phyloP scores from a whole-genome alignment of 2,797 vertebrate species.

The Coregonus ussuriensis region DNA sequence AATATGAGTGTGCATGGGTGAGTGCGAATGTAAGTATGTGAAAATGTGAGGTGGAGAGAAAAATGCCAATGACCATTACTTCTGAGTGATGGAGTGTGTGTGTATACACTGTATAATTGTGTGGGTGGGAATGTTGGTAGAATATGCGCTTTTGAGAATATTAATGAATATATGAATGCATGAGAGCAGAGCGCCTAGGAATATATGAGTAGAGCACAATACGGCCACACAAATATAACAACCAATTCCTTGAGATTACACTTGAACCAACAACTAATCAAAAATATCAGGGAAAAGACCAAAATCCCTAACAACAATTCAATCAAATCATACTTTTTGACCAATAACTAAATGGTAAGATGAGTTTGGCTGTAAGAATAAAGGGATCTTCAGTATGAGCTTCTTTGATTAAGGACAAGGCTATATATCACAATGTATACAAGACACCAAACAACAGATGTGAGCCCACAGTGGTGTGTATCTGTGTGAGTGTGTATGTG shows the following conservation, averaged over 20 bases:
- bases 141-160: neutral
- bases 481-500: constrained; percentile 28
- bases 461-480: neutral
- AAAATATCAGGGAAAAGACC: neutral
- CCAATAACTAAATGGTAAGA: neutral
- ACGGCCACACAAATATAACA: neutral
- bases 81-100: neutral
- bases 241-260: neutral
- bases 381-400: neutral
- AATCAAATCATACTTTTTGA: neutral
- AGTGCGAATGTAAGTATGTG: constrained; percentile 26
- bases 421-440: neutral
- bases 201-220: neutral
- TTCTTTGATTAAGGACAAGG: neutral
- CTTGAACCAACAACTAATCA: neutral
- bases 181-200: neutral
- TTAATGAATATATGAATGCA: neutral
- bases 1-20: constrained; percentile 9
- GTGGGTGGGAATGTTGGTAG: neutral
- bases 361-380: neutral
- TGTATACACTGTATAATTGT: neutral
- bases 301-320: neutral
- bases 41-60: constrained; percentile 20
- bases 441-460: neutral
- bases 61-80: constrained; percentile 18